Evolutionary conservation across 2,888 invertebrate species (phyloP).

Genomic region (Loripinus fragilis): DNA sequence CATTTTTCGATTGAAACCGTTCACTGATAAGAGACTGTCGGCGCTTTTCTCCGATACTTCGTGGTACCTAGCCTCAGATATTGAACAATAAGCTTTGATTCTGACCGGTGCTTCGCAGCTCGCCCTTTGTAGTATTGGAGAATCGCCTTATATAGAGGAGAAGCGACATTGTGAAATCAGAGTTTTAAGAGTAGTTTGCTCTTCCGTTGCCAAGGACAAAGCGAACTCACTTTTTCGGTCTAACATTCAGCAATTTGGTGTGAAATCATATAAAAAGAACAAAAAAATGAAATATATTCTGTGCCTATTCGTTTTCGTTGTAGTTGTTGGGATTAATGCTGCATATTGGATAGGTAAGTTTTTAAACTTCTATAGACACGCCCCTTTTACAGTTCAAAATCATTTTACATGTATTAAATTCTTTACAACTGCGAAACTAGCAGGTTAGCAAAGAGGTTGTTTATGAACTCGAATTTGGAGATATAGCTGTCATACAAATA

Average conservation of each 20-base stretch:
- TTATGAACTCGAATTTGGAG: too few species aligned
- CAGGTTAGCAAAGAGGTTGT: too few species aligned
- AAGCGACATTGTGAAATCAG: background rate
- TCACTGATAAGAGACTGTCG: background rate
- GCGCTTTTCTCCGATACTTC: background rate
- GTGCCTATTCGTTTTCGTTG: constrained; percentile 28
- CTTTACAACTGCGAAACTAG: too few species aligned
- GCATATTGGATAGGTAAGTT: constrained; percentile 49
- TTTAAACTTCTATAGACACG: too few species aligned
- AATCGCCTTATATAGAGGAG: constrained; percentile 5
- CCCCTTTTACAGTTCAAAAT: too few species aligned
- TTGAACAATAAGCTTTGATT: constrained; percentile 1
- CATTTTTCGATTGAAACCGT: background rate
- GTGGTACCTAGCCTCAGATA: background rate
- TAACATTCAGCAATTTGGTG: background rate
- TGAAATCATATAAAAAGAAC: background rate
- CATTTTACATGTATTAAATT: too few species aligned
- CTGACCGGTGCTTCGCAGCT: background rate
- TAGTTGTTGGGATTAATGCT: constrained; percentile 25
- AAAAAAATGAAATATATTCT: constrained; percentile 42
- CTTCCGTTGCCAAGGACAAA: background rate
- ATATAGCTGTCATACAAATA: too few species aligned
- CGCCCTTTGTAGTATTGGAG: constrained; percentile 3
- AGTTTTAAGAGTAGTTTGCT: background rate
- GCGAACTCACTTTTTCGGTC: background rate